A percentile compares a stretch with the other conserved stretches of the same genome.
These are phyloP conservation scores for Colletes gigas DNA, from an alignment of 1,140 invertebrate genomes.

Conservation along the genomic window DNA sequence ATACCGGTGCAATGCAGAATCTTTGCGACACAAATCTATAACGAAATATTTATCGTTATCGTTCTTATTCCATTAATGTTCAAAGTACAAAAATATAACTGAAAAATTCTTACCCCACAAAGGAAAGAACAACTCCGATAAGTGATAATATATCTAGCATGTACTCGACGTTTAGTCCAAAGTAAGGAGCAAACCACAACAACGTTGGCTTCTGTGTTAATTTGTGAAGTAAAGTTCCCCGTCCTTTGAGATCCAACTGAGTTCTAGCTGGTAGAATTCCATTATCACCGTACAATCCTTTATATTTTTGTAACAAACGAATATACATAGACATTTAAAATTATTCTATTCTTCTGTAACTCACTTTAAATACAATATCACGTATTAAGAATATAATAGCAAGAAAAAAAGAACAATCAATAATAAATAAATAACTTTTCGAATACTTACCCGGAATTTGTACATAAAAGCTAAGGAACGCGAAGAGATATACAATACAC, in stretches of 20 bases:
- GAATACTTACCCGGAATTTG: conserved; percentile 87
- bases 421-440: neutral
- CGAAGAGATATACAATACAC: conserved; percentile 87
- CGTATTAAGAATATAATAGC: neutral
- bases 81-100: neutral
- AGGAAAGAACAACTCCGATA: conserved; percentile 85
- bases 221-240: conserved; percentile 80
- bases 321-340: neutral
- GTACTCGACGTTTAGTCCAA: conserved; percentile 86
- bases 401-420: neutral
- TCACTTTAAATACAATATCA: no score
- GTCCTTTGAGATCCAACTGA: conserved; percentile 82
- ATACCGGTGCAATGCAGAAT: conserved; percentile 84
- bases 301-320: neutral
- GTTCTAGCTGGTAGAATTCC: conserved; percentile 88
- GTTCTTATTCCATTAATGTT: neutral
- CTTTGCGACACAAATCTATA: conserved; percentile 85
- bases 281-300: conserved; percentile 91
- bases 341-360: neutral
- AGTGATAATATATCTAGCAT: conserved; percentile 88
- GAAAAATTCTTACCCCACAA: conserved; percentile 81
- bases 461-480: conserved; percentile 89
- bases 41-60: conserved; percentile 50
- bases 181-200: conserved; percentile 86
- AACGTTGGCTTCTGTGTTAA: conserved; percentile 86